Percentiles rank a stretch among this genome's conserved stretches.
phyloP scores from a whole-genome alignment of 2,888 invertebrate genomes.

The Furcula furcula region DNA sequence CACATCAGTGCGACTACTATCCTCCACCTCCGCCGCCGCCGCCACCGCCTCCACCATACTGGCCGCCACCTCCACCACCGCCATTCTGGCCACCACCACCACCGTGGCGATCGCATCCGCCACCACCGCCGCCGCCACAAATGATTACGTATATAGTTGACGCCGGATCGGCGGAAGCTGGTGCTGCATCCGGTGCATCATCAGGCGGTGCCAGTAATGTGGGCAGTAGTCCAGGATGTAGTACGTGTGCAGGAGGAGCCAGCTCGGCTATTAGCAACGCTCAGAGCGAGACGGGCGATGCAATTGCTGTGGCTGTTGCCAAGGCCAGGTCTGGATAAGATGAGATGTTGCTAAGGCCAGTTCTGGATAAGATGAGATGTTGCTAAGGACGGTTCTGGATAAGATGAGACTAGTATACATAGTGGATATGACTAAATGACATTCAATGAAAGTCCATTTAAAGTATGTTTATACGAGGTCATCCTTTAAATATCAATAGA shows the following conservation, averaged over 20 bases:
- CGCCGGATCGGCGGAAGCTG: neutral
- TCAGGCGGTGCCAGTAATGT: neutral
- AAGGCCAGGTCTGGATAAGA: slow-evolving; percentile 13
- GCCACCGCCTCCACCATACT: slow-evolving; percentile 31
- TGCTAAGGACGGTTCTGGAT: too few species aligned
- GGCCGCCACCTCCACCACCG: slow-evolving; percentile 28
- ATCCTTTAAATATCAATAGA: too few species aligned
- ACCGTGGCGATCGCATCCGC: slow-evolving; percentile 14
- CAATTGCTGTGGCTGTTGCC: slow-evolving; percentile 54
- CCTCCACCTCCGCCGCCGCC: slow-evolving; percentile 31
- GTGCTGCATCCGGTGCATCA: neutral
- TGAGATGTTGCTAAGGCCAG: too few species aligned
- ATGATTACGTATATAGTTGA: slow-evolving; percentile 18
- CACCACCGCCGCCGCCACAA: slow-evolving; percentile 23
- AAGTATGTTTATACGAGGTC: too few species aligned
- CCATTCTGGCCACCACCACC: slow-evolving; percentile 19
- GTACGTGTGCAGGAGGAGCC: slow-evolving; percentile 20
- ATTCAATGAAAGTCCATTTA: too few species aligned
- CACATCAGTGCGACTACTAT: slow-evolving; percentile 36
- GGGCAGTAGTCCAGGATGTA: slow-evolving; percentile 19
- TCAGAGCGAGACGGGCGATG: slow-evolving; percentile 43
- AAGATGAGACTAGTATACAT: too few species aligned
- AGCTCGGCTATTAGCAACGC: slow-evolving; percentile 48
- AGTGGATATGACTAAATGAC: too few species aligned
- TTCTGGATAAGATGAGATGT: too few species aligned